phyloP scores from a whole-genome alignment of 2,113 vertebrate genomes.

The Fregetta grallaria region DNA sequence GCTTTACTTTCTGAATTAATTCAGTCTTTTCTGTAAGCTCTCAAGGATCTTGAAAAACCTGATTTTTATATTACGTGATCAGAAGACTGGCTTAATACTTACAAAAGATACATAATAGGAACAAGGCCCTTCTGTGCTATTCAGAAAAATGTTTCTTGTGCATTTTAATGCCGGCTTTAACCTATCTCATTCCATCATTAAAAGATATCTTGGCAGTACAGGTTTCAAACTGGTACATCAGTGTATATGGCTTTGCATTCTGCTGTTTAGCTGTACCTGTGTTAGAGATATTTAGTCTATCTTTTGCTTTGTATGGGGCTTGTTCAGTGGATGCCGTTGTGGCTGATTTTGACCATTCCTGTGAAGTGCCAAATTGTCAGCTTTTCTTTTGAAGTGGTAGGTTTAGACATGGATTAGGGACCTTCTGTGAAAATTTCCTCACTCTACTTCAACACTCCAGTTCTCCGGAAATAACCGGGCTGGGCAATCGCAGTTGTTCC shows the following conservation, averaged over 20 bases:
- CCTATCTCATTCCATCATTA: neutral
- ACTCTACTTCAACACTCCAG: neutral
- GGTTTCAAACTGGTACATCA: neutral
- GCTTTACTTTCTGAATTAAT: neutral
- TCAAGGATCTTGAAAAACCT: neutral
- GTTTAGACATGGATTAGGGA: neutral
- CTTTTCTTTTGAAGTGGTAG: neutral
- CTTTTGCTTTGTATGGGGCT: neutral
- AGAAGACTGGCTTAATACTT: neutral
- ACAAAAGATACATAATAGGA: neutral
- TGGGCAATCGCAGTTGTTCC: neutral
- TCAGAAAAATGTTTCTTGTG: neutral
- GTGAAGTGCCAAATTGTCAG: neutral
- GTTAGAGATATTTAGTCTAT: neutral
- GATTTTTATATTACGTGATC: neutral
- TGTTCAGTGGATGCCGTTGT: neutral
- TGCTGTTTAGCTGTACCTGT: neutral
- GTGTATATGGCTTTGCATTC: neutral
- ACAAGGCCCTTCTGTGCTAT: neutral
- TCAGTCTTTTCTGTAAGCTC: neutral
- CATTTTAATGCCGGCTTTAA: neutral
- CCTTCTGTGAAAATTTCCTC: neutral
- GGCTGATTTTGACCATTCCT: neutral
- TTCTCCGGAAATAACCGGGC: neutral
- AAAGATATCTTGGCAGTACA: neutral